Base-by-base conservation (phyloP, 1,140 invertebrate genomes). In the Triops longicaudatus region DNA sequence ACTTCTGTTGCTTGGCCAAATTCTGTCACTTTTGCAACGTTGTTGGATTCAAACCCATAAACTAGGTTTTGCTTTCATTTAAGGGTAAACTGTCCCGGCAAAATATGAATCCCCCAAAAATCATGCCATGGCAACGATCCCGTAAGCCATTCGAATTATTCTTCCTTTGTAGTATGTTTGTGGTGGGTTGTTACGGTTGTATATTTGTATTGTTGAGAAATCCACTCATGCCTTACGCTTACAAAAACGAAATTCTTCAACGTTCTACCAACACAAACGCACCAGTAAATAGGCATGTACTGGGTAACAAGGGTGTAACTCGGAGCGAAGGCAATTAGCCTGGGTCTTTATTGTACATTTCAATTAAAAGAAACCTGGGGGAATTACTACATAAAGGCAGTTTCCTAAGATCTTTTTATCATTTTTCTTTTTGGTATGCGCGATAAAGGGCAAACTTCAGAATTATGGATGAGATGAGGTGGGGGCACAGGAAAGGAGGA, bases 181-280 rank as follows among this genome's bases (percentile, higher is more conserved):
- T 37, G 31, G 50, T 63, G 50, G 50, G n/a, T 63, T 63, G 50
- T 63, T 63, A 63, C 0, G 14, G 22, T 63, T 63, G 50, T 63
- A 63, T 63, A 22, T 22, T 22, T 63, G 50, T 63, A 63, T 63
- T 17, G 14, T 63, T 22, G 14, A 22, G 22, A 63, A 63, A 63
- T 63, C 50, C 50, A 63, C 50, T 63, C 50, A 63, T 63, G 50
- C n/a, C 50, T 63, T 63, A 63, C 50, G 50, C 50, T 63, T 63
- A 63, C 50, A 7, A 63, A 44, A 63, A 14, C 22, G 1, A 12
- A 17, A 17, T 63, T 63, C 50, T 63, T 63, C 7, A 14, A 63
- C 50, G 22, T 63, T 0, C 50, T 22, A n/a, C 31, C 31, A 37
- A 37, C 31, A 37, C 31, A 37, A 7, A 4, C 31, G 31, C 31